A percentile compares a stretch with the other conserved stretches of the same genome.
phyloP scores from a whole-genome alignment of 2,113 vertebrate species.

The Rattus rattus region DNA sequence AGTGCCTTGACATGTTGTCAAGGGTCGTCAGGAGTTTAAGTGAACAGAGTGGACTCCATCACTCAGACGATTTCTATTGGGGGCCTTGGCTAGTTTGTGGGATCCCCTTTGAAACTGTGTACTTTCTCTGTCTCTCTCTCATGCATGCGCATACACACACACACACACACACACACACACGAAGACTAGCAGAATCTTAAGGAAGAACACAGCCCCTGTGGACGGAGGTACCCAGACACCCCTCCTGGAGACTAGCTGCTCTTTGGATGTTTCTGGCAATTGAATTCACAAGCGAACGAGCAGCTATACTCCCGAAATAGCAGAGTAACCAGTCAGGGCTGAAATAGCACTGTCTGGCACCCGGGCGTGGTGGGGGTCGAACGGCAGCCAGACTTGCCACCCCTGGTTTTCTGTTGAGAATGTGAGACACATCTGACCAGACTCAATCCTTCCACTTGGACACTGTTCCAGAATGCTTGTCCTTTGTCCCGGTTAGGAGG shows the following conservation, averaged over 20 bases:
- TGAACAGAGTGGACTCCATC: background rate
- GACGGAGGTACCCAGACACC: background rate
- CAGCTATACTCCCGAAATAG: background rate
- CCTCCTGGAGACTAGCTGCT: background rate
- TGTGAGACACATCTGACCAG: background rate
- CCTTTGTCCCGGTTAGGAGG: background rate
- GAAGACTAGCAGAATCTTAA: background rate
- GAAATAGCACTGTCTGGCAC: background rate
- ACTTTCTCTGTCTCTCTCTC: too few species aligned
- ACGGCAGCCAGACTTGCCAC: background rate
- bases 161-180: too few species aligned
- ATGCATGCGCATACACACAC: background rate
- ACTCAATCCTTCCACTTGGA: background rate
- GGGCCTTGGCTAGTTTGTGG: constrained; percentile 10
- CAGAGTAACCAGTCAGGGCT: background rate
- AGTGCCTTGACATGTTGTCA: background rate
- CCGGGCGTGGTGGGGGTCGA: background rate
- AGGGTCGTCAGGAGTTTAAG: constrained; percentile 7
- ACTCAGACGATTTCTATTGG: constrained; percentile 36
- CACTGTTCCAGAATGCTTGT: background rate
- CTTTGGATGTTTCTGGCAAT: background rate
- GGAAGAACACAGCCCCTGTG: background rate
- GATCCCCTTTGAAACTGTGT: constrained; percentile 27
- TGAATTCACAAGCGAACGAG: background rate
- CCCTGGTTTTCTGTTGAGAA: background rate